A percentile compares a stretch with the other conserved stretches of the same genome.
phyloP scores from a whole-genome alignment of 1,140 invertebrate species.

The Araneus ventricosus region DNA sequence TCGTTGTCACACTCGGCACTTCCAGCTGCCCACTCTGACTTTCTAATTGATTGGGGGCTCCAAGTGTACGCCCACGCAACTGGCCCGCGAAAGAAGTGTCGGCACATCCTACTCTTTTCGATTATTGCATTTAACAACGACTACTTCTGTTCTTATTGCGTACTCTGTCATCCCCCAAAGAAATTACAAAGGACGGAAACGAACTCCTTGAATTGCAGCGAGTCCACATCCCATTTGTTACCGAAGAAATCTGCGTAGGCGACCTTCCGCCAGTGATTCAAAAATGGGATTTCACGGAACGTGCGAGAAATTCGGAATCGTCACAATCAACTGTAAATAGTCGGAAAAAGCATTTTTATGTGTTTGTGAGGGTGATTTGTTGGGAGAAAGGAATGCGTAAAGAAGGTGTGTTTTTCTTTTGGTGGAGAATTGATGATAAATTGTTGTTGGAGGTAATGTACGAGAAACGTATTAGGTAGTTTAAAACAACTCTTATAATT shows the following conservation, averaged over 20 bases:
- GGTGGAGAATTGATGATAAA: too few relatives aligned
- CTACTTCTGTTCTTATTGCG: conserved; percentile 21
- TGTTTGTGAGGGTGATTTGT: not conserved
- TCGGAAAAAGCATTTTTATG: not conserved
- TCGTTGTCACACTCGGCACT: conserved; percentile 1
- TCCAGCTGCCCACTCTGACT: conserved; percentile 21
- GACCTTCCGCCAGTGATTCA: not conserved
- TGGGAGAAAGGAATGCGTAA: not conserved
- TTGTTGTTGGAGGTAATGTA: too few relatives aligned
- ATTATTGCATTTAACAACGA: conserved; percentile 36
- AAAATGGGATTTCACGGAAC: not conserved
- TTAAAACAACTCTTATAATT: too few relatives aligned
- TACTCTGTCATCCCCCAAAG: not conserved
- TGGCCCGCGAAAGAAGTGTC: not conserved
- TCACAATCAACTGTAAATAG: not conserved
- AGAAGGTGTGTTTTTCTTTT: not conserved
- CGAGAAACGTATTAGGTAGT: too few relatives aligned
- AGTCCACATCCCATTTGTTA: not conserved
- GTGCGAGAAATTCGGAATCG: conserved; percentile 11
- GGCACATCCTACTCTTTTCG: conserved; percentile 9
- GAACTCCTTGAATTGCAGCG: conserved; percentile 4
- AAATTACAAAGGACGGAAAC: conserved; percentile 13
- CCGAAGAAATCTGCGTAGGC: not conserved
- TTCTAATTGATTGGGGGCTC: conserved; percentile 52
- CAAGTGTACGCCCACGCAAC: conserved; percentile 35